Percentiles rank a stretch among this genome's conserved stretches.
Evolutionary conservation across 2,797 vertebrate species (phyloP).

Genomic region (Chromobotia macracanthus): DNA sequence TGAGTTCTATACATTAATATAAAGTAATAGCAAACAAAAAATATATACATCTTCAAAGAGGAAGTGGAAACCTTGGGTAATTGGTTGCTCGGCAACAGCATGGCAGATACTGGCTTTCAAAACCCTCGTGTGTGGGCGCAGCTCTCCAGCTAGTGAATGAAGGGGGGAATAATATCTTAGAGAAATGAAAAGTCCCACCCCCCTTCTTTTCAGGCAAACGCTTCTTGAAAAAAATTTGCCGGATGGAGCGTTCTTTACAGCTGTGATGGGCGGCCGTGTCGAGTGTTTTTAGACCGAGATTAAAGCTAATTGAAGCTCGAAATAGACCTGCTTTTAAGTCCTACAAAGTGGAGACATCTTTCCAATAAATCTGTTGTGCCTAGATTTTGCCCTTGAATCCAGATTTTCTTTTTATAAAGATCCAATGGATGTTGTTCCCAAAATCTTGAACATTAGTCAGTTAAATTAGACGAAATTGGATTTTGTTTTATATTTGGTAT

Average conservation of each 20-base stretch:
- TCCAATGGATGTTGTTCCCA: neutral
- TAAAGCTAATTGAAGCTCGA: slow-evolving; percentile 28
- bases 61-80: slow-evolving; percentile 55
- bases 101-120: slow-evolving; percentile 47
- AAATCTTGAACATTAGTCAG: neutral
- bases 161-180: slow-evolving; percentile 42
- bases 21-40: neutral
- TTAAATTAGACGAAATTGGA: neutral
- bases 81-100: slow-evolving; percentile 61
- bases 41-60: slow-evolving; percentile 48
- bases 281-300: slow-evolving; percentile 39
- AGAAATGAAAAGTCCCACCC: slow-evolving; percentile 34
- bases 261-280: slow-evolving; percentile 18
- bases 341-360: slow-evolving; percentile 29
- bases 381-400: neutral
- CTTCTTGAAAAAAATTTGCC: slow-evolving; percentile 47
- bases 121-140: slow-evolving; percentile 52
- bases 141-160: slow-evolving; percentile 34
- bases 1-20: neutral
- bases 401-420: neutral
- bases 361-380: slow-evolving; percentile 28
- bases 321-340: slow-evolving; percentile 48
- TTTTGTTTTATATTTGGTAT: neutral
- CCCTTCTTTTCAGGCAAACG: slow-evolving; percentile 37
- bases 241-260: slow-evolving; percentile 25